Evolutionary conservation across 2,888 invertebrate species (phyloP).

Genomic region (Macrostomum cliftonense): DNA sequence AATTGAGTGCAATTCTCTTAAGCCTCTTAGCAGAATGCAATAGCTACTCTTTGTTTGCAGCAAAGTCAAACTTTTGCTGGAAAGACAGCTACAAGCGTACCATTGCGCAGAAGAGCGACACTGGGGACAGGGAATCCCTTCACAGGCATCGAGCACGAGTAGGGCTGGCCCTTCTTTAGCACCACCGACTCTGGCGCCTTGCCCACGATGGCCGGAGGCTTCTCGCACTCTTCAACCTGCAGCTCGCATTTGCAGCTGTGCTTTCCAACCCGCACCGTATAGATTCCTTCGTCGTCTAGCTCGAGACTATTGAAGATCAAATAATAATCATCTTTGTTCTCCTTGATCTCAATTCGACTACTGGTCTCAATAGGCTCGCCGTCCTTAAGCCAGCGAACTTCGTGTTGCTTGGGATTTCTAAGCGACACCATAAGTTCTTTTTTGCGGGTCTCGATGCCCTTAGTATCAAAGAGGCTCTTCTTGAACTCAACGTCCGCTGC

Average conservation of each 20-base stretch:
- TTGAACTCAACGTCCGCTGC: constrained; percentile 88
- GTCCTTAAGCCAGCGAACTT: constrained; percentile 81
- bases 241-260: constrained; percentile 21
- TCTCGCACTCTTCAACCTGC: constrained; percentile 38
- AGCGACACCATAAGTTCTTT: constrained; percentile 75
- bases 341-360: constrained; percentile 59
- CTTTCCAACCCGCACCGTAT: constrained; percentile 39
- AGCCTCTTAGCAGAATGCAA: too few species aligned
- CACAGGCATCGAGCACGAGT: constrained; percentile 77
- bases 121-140: constrained; percentile 30
- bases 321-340: constrained; percentile 45
- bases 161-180: constrained; percentile 71
- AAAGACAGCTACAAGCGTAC: too few species aligned
- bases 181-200: constrained; percentile 53
- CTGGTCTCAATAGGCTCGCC: constrained; percentile 61
- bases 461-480: constrained; percentile 77
- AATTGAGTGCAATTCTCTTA: too few species aligned
- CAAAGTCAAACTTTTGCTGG: too few species aligned
- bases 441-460: constrained; percentile 74
- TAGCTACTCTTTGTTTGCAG: too few species aligned
- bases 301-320: constrained; percentile 50
- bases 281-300: constrained; percentile 37
- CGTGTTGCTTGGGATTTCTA: constrained; percentile 58
- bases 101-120: too few species aligned
- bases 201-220: constrained; percentile 69